Conservation (phyloP, 2,888 invertebrate genomes). For the Mesorhabditis spiculigera region DNA sequence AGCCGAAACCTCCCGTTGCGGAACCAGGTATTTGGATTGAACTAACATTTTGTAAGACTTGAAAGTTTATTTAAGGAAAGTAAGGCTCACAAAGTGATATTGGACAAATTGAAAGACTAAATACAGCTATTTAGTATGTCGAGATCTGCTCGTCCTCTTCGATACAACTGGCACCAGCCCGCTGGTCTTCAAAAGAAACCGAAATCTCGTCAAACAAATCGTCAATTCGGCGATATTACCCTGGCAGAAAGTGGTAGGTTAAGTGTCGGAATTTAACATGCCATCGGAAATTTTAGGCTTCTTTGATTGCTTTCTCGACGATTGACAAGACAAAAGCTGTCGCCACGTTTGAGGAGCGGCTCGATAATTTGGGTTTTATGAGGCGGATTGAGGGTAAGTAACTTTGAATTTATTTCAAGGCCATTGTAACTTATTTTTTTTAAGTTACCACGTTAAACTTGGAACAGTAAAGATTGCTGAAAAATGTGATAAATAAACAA, state of each 20-base stretch:
- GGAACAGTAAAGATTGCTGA: no score
- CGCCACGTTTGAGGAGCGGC: not conserved
- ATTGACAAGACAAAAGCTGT: not conserved
- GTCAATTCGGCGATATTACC: not conserved
- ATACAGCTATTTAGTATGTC: no score
- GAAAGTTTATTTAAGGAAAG: no score
- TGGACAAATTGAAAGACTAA: no score
- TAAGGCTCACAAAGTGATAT: no score
- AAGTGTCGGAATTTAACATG: not conserved
- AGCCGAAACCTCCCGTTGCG: no score
- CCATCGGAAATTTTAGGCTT: not conserved
- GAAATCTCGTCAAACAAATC: not conserved
- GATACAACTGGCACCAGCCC: not conserved
- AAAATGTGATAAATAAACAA: no score
- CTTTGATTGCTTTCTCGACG: not conserved
- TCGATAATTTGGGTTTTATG: conserved; percentile 1
- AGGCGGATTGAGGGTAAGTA: not conserved
- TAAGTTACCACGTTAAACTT: no score
- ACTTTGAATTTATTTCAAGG: not conserved
- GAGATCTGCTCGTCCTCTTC: not conserved
- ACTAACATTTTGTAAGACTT: no score
- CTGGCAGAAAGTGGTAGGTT: not conserved
- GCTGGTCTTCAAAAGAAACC: not conserved
- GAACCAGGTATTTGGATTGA: no score
- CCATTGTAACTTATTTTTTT: no score